A percentile compares a stretch with the other conserved stretches of the same genome.
phyloP scores from a whole-genome alignment of 2,113 vertebrate species.

The Argyrosomus japonicus region DNA sequence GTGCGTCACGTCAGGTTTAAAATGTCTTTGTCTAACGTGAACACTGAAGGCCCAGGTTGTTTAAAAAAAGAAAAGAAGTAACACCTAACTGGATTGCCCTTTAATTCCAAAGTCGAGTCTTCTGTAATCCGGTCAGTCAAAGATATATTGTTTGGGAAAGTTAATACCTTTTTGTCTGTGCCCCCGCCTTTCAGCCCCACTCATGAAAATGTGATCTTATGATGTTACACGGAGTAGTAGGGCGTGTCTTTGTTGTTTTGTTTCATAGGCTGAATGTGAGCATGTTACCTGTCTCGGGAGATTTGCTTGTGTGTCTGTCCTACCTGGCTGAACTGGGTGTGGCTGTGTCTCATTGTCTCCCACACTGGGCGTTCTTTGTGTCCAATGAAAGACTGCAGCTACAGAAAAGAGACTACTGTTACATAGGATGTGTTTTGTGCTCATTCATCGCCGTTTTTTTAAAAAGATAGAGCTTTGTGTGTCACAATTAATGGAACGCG shows the following conservation, averaged over 20 bases:
- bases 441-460: constrained; percentile 45
- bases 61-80: constrained; percentile 3
- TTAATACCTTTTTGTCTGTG: constrained; percentile 68
- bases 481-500: neutral
- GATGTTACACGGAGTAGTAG: constrained; percentile 76
- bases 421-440: constrained; percentile 75
- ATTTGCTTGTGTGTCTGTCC: constrained; percentile 62
- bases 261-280: constrained; percentile 64
- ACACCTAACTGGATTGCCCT: constrained; percentile 1
- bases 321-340: constrained; percentile 78
- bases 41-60: neutral
- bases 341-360: constrained; percentile 71
- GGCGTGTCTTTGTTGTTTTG: constrained; percentile 82
- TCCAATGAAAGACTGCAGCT: constrained; percentile 68
- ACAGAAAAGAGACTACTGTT: constrained; percentile 77
- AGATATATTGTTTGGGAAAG: constrained; percentile 69
- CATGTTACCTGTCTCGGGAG: constrained; percentile 66
- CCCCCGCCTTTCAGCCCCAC: constrained; percentile 51
- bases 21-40: neutral
- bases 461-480: constrained; percentile 19
- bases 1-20: neutral
- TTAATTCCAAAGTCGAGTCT: constrained; percentile 21
- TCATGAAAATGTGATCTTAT: constrained; percentile 77
- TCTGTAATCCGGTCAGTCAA: constrained; percentile 34
- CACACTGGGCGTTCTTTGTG: constrained; percentile 77